Evolutionary conservation across 2,888 invertebrate genomes (phyloP).

Genomic region (Rotaria macrura): DNA sequence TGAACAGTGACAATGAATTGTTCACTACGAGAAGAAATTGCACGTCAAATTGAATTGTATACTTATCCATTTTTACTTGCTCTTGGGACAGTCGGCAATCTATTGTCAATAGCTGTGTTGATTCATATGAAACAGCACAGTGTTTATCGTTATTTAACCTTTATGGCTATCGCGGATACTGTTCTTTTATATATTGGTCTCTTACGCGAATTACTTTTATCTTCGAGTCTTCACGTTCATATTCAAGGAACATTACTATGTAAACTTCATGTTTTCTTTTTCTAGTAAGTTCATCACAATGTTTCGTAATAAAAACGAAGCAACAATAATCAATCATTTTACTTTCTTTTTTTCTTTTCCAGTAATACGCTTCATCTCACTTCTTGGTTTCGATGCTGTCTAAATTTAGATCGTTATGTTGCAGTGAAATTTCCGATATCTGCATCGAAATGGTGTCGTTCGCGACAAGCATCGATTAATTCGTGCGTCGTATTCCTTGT

Average conservation of each 20-base stretch:
- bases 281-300: neutral
- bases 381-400: constrained; percentile 7
- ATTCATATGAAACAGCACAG: neutral
- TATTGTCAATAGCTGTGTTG: neutral
- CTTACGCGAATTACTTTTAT: constrained; percentile 13
- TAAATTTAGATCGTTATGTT: constrained; percentile 13
- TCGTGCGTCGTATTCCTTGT: neutral
- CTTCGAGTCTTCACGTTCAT: neutral
- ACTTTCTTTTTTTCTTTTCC: too few species aligned
- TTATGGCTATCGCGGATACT: constrained; percentile 18
- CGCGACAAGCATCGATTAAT: neutral
- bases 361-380: neutral
- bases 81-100: neutral
- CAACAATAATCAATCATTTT: neutral
- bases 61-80: constrained; percentile 15
- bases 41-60: neutral
- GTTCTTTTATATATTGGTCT: constrained; percentile 17
- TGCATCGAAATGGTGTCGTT: constrained; percentile 10
- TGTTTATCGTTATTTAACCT: constrained; percentile 13
- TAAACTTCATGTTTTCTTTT: neutral
- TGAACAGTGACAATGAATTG: neutral
- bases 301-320: too few species aligned
- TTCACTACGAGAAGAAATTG: constrained; percentile 5
- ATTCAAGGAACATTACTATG: neutral
- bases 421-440: neutral